These are phyloP conservation scores for Conus canariensis DNA, from an alignment of 2,888 invertebrate genomes.

Conservation along the genomic window DNA sequence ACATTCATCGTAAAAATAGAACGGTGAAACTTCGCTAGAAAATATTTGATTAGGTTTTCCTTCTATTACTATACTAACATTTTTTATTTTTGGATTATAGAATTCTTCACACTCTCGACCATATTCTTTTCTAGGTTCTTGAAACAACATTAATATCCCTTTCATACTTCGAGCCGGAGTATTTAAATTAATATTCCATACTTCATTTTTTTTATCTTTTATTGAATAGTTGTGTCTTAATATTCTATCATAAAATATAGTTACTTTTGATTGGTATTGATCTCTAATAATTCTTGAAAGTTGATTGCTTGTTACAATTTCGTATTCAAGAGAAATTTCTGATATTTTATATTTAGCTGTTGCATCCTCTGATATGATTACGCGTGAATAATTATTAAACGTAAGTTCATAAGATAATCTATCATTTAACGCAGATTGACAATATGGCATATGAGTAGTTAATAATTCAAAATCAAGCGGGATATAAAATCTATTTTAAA, in stretches of 20 bases:
- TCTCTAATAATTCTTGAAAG: slow-evolving; percentile 50
- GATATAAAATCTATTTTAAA: slow-evolving; percentile 51
- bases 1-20: neutral
- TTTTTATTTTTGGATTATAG: slow-evolving; percentile 53
- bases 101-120: slow-evolving; percentile 38
- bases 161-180: slow-evolving; percentile 54
- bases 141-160: slow-evolving; percentile 54
- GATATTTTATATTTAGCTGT: slow-evolving; percentile 48
- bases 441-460: slow-evolving; percentile 52
- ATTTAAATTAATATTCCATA: slow-evolving; percentile 56
- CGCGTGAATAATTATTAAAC: slow-evolving; percentile 48
- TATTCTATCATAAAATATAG: slow-evolving; percentile 51
- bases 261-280: slow-evolving; percentile 35
- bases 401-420: slow-evolving; percentile 49
- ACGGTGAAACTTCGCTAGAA: neutral
- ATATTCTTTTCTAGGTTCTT: slow-evolving; percentile 43
- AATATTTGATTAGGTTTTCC: slow-evolving; percentile 51
- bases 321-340: slow-evolving; percentile 54
- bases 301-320: slow-evolving; percentile 50
- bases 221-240: slow-evolving; percentile 46
- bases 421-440: slow-evolving; percentile 52
- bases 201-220: slow-evolving; percentile 51
- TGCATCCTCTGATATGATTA: slow-evolving; percentile 46
- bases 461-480: slow-evolving; percentile 51
- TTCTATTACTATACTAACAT: slow-evolving; percentile 54